Evolutionary conservation across 2,113 vertebrate genomes (phyloP).

Genomic region (Platycercus adscitus): DNA sequence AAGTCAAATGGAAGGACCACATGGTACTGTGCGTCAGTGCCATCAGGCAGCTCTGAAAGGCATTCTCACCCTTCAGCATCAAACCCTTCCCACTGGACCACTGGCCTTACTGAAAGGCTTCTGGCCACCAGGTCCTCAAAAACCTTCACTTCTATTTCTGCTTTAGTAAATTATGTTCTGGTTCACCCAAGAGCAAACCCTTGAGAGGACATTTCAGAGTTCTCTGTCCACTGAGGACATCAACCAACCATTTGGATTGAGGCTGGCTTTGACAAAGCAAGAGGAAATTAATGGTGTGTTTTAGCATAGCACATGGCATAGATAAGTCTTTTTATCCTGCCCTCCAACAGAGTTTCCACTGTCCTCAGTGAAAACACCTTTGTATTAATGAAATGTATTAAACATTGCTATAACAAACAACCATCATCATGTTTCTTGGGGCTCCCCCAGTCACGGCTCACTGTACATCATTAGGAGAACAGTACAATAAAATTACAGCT

Average conservation of each 20-base stretch:
- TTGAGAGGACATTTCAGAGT: not conserved
- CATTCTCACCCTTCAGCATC: not conserved
- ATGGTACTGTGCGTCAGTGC: not conserved
- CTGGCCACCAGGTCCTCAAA: not conserved
- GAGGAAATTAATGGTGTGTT: not conserved
- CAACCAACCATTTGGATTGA: not conserved
- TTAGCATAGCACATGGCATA: not conserved
- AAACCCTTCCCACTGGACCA: not conserved
- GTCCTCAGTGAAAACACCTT: not conserved
- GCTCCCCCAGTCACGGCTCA: not conserved
- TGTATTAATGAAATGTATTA: slow-evolving; percentile 17
- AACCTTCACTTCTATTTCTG: not conserved
- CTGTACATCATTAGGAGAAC: slow-evolving; percentile 13
- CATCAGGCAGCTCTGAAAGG: not conserved
- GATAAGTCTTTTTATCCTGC: not conserved
- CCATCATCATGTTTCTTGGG: slow-evolving; percentile 4
- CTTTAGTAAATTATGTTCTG: not conserved
- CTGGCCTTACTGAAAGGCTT: not conserved
- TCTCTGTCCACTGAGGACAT: not conserved
- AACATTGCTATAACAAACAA: slow-evolving; percentile 9
- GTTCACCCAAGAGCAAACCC: not conserved
- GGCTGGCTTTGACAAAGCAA: not conserved
- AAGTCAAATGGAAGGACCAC: not conserved
- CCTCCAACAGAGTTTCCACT: not conserved
- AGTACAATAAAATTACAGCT: slow-evolving; percentile 45